phyloP scores from a whole-genome alignment of 2,888 invertebrate genomes.

The Apotomis turbidana region DNA sequence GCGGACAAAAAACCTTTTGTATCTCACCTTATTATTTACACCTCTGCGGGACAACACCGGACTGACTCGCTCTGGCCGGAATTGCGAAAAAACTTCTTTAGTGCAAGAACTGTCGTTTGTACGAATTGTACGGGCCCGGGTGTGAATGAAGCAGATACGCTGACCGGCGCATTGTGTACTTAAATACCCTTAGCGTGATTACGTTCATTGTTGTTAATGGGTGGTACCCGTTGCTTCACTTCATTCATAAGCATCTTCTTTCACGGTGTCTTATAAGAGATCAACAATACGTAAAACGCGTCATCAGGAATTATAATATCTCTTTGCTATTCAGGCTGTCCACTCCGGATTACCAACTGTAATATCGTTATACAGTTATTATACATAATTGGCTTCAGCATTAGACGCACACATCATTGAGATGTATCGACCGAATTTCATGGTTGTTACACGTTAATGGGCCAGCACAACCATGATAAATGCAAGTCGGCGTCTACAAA shows the following conservation, averaged over 20 bases:
- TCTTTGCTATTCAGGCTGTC: slow-evolving; percentile 34
- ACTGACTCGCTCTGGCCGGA: slow-evolving; percentile 46
- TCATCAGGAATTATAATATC: slow-evolving; percentile 26
- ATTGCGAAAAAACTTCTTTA: slow-evolving; percentile 54
- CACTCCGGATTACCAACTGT: slow-evolving; percentile 49
- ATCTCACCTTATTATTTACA: slow-evolving; percentile 69
- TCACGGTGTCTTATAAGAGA: slow-evolving; percentile 26
- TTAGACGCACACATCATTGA: slow-evolving; percentile 59
- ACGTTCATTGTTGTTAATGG: slow-evolving; percentile 32
- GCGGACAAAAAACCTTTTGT: slow-evolving; percentile 60
- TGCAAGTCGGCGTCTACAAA: slow-evolving; percentile 72
- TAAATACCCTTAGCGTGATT: slow-evolving; percentile 32
- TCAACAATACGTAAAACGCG: slow-evolving; percentile 18
- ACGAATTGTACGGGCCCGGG: slow-evolving; percentile 39
- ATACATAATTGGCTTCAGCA: slow-evolving; percentile 71
- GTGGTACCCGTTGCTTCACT: slow-evolving; percentile 22
- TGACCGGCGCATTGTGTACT: slow-evolving; percentile 22
- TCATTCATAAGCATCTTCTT: slow-evolving; percentile 28
- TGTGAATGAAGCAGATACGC: slow-evolving; percentile 34
- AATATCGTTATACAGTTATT: slow-evolving; percentile 62
- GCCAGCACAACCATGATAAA: slow-evolving; percentile 71
- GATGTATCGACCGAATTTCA: slow-evolving; percentile 72
- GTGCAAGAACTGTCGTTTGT: slow-evolving; percentile 49
- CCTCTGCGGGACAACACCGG: slow-evolving; percentile 61
- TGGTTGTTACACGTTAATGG: slow-evolving; percentile 75